Percentiles rank a stretch among this genome's conserved stretches.
phyloP scores from a whole-genome alignment of 2,797 vertebrate genomes.

The Thaleichthys pacificus region DNA sequence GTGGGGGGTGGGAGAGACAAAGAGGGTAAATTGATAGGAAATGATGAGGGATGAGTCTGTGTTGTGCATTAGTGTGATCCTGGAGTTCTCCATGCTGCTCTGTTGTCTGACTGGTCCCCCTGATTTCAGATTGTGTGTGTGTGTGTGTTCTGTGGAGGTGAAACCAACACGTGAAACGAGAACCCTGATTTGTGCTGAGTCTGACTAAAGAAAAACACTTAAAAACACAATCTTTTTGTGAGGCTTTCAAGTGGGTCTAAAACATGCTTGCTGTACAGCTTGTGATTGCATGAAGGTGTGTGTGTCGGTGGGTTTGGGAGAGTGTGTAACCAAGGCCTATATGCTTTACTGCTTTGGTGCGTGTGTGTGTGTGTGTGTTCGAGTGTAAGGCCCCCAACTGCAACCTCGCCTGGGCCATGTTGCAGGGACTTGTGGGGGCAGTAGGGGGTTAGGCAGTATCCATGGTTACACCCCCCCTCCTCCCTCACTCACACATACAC shows the following conservation, averaged over 20 bases:
- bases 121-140: slow-evolving; percentile 1
- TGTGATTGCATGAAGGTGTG: too few relatives aligned
- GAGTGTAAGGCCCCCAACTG: slow-evolving; percentile 4
- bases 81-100: slow-evolving; percentile 49
- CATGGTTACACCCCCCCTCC: slow-evolving; percentile 66
- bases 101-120: slow-evolving; percentile 39
- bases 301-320: too few relatives aligned
- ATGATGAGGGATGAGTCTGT: slow-evolving; percentile 76
- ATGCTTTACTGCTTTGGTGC: slow-evolving; percentile 7
- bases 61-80: slow-evolving; percentile 62
- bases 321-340: too few relatives aligned
- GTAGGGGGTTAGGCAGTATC: slow-evolving; percentile 62
- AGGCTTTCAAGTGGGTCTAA: too few relatives aligned
- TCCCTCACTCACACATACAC: too few relatives aligned
- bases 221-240: too few relatives aligned
- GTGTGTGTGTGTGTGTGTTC: neutral
- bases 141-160: slow-evolving; percentile 10
- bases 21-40: slow-evolving; percentile 70
- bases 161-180: too few relatives aligned
- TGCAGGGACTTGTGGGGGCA: neutral
- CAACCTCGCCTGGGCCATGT: neutral
- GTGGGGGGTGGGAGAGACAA: slow-evolving; percentile 60
- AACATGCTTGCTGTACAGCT: too few relatives aligned
- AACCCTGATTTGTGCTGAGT: too few relatives aligned
- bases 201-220: too few relatives aligned